These are phyloP conservation scores for Ramphastos sulfuratus DNA, from an alignment of 2,113 vertebrate species.

Conservation along the genomic window DNA sequence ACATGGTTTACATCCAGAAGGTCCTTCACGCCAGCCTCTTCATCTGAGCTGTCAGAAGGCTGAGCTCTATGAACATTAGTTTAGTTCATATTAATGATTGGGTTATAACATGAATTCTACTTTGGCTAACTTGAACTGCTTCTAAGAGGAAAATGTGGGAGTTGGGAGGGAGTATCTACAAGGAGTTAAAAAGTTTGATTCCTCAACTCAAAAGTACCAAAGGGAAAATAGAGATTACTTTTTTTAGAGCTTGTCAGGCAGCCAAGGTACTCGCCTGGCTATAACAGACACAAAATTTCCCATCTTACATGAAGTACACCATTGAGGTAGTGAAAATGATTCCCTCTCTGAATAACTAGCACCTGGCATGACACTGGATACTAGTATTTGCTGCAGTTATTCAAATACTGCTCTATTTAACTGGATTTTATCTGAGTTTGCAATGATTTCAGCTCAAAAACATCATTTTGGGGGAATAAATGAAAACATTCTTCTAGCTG, in stretches of 20 bases:
- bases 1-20: fast-evolving
- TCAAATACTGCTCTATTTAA: neutral
- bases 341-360: neutral
- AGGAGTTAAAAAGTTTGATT: neutral
- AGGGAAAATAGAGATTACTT: neutral
- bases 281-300: neutral
- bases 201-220: fast-evolving
- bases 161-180: neutral
- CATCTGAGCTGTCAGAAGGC: neutral
- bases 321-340: neutral
- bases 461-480: neutral
- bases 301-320: neutral
- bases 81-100: neutral
- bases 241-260: neutral
- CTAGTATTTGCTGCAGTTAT: neutral
- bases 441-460: neutral
- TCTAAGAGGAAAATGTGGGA: neutral
- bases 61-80: neutral
- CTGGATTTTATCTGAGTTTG: neutral
- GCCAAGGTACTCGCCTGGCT: neutral
- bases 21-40: fast-evolving
- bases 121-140: neutral
- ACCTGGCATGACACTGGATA: neutral
- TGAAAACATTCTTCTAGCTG: neutral
- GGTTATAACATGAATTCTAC: neutral